These are phyloP conservation scores for Chromis chromis DNA, from an alignment of 2,797 vertebrate species.

Conservation along the genomic window DNA sequence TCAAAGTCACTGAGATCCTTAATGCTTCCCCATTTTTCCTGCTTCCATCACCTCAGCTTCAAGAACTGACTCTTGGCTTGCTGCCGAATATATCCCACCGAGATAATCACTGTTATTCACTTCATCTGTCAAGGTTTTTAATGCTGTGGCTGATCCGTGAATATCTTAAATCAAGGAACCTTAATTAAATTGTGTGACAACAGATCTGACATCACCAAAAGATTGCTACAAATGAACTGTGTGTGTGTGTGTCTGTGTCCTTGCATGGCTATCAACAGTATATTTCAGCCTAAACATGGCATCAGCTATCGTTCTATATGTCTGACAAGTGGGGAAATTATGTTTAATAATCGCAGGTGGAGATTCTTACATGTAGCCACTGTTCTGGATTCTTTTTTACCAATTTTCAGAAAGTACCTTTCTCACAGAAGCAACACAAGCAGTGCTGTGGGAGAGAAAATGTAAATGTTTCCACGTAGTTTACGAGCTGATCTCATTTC, in stretches of 20 bases:
- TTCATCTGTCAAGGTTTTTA: too few species aligned
- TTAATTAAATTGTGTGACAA: background rate
- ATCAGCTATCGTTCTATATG: background rate
- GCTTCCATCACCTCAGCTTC: too few species aligned
- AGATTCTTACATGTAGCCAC: background rate
- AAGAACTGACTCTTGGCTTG: too few species aligned
- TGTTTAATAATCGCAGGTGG: constrained; percentile 3
- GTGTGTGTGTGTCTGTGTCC: background rate
- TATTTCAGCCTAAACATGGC: background rate
- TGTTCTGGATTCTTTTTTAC: background rate
- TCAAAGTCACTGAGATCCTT: too few species aligned
- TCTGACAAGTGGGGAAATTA: constrained; percentile 13
- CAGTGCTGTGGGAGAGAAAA: background rate
- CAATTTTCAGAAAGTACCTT: background rate
- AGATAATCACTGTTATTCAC: too few species aligned
- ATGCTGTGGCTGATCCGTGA: too few species aligned
- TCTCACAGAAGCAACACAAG: constrained; percentile 2
- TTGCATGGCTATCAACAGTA: background rate
- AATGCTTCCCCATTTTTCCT: too few species aligned
- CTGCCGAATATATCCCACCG: too few species aligned
- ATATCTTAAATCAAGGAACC: background rate
- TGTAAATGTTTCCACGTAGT: background rate
- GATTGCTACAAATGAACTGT: background rate
- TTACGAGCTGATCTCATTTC: constrained; percentile 13
- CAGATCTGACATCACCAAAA: background rate